Percentiles rank a stretch among this genome's conserved stretches.
These are phyloP conservation scores for Noctua pronuba DNA, from an alignment of 2,888 invertebrate genomes.

Conservation along the genomic window DNA sequence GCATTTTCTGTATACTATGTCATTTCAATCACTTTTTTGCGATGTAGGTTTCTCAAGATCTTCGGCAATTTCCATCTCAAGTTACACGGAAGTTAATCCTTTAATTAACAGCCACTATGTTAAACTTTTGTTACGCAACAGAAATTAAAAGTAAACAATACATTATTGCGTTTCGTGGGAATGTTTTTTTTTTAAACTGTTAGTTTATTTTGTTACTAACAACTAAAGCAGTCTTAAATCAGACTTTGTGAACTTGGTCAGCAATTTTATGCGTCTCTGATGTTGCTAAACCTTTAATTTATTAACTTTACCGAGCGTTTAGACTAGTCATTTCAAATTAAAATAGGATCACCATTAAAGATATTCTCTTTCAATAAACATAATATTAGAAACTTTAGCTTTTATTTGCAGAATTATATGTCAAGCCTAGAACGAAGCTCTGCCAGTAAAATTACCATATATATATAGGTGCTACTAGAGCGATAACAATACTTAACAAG, in stretches of 20 bases:
- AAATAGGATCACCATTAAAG: background rate
- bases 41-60: background rate
- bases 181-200: background rate
- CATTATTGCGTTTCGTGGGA: slow-evolving; percentile 43
- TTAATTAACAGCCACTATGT: slow-evolving; percentile 6
- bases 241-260: background rate
- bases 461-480: slow-evolving; percentile 38
- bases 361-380: background rate
- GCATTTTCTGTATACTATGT: background rate
- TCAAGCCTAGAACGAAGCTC: slow-evolving; percentile 10
- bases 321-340: background rate
- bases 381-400: background rate
- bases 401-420: slow-evolving; percentile 30
- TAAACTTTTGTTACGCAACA: slow-evolving; percentile 36
- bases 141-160: slow-evolving; percentile 45
- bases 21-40: background rate
- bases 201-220: slow-evolving; percentile 7
- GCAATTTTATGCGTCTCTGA: background rate
- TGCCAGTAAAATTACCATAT: slow-evolving; percentile 46
- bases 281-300: background rate
- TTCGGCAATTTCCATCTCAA: background rate
- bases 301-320: background rate
- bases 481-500: slow-evolving; percentile 55
- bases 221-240: slow-evolving; percentile 15
- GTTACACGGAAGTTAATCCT: slow-evolving; percentile 25